Evolutionary conservation across 2,888 invertebrate species (phyloP).

Genomic region (Phymatocera aterrima): DNA sequence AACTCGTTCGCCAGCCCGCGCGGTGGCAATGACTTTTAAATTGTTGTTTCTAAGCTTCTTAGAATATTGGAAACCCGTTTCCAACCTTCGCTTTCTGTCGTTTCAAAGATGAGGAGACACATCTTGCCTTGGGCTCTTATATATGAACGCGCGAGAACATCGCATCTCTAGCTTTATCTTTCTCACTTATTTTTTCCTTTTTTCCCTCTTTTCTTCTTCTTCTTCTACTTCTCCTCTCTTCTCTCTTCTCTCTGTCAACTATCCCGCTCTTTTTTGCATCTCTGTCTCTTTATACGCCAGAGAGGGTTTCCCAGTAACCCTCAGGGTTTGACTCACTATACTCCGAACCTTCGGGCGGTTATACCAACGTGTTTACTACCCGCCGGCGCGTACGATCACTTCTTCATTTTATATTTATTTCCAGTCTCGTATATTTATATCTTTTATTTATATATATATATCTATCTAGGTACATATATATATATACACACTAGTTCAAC

Average conservation of each 20-base stretch:
- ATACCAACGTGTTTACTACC: slow-evolving; percentile 41
- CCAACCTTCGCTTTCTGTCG: slow-evolving; percentile 57
- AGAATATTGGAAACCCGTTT: slow-evolving; percentile 61
- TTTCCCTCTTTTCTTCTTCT: not conserved
- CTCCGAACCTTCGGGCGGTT: slow-evolving; percentile 23
- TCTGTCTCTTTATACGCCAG: not conserved
- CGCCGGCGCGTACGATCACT: slow-evolving; percentile 31
- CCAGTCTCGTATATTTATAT: not conserved
- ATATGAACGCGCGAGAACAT: not conserved
- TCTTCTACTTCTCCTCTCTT: not conserved
- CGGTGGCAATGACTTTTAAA: slow-evolving; percentile 44
- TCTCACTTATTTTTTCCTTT: not conserved
- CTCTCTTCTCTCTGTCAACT: not conserved
- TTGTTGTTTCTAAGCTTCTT: slow-evolving; percentile 49
- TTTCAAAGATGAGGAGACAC: slow-evolving; percentile 43
- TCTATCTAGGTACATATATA: too few species aligned
- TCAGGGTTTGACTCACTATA: slow-evolving; percentile 60
- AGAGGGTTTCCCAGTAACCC: slow-evolving; percentile 64
- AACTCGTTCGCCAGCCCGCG: slow-evolving; percentile 19
- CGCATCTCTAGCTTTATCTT: not conserved
- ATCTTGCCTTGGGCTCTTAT: slow-evolving; percentile 43
- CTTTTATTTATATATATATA: not conserved
- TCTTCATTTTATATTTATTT: slow-evolving; percentile 38
- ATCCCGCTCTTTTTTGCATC: not conserved
- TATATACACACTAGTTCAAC: not conserved